Percentiles rank a stretch among this genome's conserved stretches.
These are phyloP conservation scores for Semaprochilodus insignis DNA, from an alignment of 2,797 vertebrate genomes.

Conservation along the genomic window DNA sequence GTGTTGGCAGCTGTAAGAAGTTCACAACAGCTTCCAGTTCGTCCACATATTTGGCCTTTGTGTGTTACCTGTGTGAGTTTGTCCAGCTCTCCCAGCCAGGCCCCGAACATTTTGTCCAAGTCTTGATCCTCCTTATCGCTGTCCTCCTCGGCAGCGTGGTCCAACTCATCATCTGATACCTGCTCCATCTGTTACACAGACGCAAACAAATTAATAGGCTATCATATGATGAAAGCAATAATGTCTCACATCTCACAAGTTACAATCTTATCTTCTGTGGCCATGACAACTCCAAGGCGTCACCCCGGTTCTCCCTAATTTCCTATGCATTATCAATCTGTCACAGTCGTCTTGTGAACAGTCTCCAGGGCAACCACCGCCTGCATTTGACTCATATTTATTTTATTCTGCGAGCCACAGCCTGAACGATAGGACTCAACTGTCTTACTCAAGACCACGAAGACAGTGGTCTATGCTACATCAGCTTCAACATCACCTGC, in stretches of 20 bases:
- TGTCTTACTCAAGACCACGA: not conserved
- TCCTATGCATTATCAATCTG: not conserved
- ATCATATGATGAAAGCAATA: not conserved
- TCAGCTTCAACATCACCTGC: too few species aligned
- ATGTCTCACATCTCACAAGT: not conserved
- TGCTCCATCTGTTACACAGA: conserved; percentile 90
- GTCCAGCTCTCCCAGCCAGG: conserved; percentile 87
- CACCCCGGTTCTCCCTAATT: not conserved
- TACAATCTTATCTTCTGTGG: not conserved
- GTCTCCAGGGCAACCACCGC: not conserved
- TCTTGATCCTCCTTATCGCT: conserved; percentile 99
- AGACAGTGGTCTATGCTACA: not conserved
- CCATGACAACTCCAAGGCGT: conserved; percentile 24
- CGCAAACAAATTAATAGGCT: not conserved
- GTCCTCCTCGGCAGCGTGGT: conserved; percentile 95
- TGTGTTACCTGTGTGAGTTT: conserved; percentile 85
- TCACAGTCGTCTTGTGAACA: conserved; percentile 1
- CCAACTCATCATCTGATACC: conserved; percentile 94
- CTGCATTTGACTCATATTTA: not conserved
- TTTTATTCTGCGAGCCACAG: not conserved
- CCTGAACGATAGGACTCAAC: not conserved
- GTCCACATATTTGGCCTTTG: not conserved
- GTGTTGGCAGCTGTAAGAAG: too few species aligned
- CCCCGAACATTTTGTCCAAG: conserved; percentile 88
- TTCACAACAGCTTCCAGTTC: too few species aligned